phyloP scores from a whole-genome alignment of 2,888 invertebrate species.

The Conchocele bisecta region DNA sequence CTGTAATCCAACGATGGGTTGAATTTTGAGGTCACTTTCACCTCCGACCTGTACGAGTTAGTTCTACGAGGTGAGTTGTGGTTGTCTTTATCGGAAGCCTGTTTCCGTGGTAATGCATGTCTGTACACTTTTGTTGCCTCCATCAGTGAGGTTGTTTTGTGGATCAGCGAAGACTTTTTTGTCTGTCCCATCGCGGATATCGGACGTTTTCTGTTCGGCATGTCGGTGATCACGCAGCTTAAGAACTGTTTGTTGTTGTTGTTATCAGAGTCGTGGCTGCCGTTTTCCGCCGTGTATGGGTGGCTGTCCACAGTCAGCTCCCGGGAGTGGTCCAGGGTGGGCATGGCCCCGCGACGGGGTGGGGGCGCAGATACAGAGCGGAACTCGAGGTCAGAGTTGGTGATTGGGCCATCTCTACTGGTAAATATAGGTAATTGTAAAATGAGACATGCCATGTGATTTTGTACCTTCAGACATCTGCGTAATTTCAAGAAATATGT shows the following conservation, averaged over 20 bases:
- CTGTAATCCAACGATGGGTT: conserved; percentile 62
- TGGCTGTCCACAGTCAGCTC: conserved; percentile 47
- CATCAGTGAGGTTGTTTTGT: conserved; percentile 54
- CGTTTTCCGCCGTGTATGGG: conserved; percentile 47
- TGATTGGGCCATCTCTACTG: too few relatives aligned
- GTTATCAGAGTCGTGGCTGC: conserved; percentile 10
- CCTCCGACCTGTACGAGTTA: conserved; percentile 50
- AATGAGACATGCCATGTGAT: too few relatives aligned
- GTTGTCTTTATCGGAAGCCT: conserved; percentile 19
- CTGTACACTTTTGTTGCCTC: conserved; percentile 57
- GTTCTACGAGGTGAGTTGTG: conserved; percentile 14
- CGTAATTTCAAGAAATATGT: too few relatives aligned
- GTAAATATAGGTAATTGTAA: too few relatives aligned
- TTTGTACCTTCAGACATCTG: too few relatives aligned
- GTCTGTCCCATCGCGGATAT: conserved; percentile 34
- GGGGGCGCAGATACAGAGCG: conserved; percentile 36
- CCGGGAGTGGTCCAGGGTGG: conserved; percentile 35
- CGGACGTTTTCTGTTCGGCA: conserved; percentile 42
- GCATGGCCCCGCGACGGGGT: conserved; percentile 21
- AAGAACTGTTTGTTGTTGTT: conserved; percentile 35
- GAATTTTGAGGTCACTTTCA: conserved; percentile 51
- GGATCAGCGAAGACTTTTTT: conserved; percentile 23
- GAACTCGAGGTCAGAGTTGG: conserved; percentile 27
- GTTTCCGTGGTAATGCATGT: conserved; percentile 39
- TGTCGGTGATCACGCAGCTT: conserved; percentile 30